Base-by-base conservation (phyloP, 1,140 invertebrate species). In the Drosophila pallidifrons region DNA sequence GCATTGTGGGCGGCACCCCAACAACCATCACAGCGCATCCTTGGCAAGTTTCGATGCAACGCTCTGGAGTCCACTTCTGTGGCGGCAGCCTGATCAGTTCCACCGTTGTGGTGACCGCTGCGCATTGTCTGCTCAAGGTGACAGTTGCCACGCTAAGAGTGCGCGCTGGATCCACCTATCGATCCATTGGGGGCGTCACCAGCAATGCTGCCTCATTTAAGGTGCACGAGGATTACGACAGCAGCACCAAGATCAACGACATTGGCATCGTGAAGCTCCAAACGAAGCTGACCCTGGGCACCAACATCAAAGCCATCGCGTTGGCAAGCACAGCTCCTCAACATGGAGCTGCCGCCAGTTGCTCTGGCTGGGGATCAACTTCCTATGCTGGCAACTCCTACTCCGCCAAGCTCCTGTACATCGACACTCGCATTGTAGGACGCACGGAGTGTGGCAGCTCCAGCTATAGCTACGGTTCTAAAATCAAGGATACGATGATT, bases 71-170 rank as follows among this genome's bases (percentile, higher is more conserved):
- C 4, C 93, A 93, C 61, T 63, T 47, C 20, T 95, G 95, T 77
- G 95, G 95, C 7, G 95, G 94, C 7, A 93, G 94, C 7, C 93
- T 95, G 54, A 92, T 95, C 73, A 73, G 79, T 77, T 55, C 28
- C 20, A 74, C 74, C 5, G 93, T 92, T 66, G 91, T 94, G 2
- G 46, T 86, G 0, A 87, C 82, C 7, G 82, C 82, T 8, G 82
- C 82, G 13, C 82, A 86, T 38, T 86, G 82, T 7, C 59, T 86
- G 16, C 6, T 61, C 25, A 51, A 32, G 1, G 55, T 65, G n/a
- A 77, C 72, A 1, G 54, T 52, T 1, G 67, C 75, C 5, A 45
- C 64, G 3, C 46, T 91, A 0, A 28, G 11, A 6, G 51, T 91
- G 1, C 73, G 87, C 11, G 87, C 80, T 15, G 87, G 87, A 20